Percentiles rank a stretch among this genome's conserved stretches.
phyloP scores from a whole-genome alignment of 2,888 invertebrate genomes.

The Yponomeuta plumbellus region DNA sequence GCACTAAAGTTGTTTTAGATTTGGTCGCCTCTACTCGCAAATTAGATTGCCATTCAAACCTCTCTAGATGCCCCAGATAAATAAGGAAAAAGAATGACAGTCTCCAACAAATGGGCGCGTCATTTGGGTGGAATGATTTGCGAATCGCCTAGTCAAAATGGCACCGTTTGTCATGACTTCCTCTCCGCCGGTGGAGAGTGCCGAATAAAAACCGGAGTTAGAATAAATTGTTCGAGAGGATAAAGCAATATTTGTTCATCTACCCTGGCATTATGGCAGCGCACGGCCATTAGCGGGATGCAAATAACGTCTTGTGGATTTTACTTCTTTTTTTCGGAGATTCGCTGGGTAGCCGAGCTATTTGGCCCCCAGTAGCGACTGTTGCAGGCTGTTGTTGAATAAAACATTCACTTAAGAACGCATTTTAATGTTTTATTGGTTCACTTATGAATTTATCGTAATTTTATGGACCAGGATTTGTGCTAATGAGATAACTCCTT shows the following conservation, averaged over 20 bases:
- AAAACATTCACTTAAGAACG: constrained; percentile 32
- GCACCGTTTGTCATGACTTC: constrained; percentile 56
- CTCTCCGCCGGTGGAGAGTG: constrained; percentile 61
- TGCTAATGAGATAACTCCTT: neutral
- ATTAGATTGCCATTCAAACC: neutral
- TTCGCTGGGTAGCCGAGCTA: constrained; percentile 46
- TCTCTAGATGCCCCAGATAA: neutral
- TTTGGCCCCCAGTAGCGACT: constrained; percentile 45
- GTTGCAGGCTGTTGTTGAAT: constrained; percentile 37
- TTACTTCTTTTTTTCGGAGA: constrained; percentile 71
- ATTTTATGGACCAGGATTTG: neutral
- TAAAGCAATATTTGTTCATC: constrained; percentile 76
- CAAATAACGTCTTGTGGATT: constrained; percentile 76
- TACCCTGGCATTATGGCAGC: constrained; percentile 72
- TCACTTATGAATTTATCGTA: neutral
- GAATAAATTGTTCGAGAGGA: constrained; percentile 74
- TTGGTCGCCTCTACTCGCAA: neutral
- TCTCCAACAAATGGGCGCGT: constrained; percentile 56
- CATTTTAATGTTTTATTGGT: neutral
- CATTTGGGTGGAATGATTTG: constrained; percentile 71
- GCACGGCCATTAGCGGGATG: constrained; percentile 71
- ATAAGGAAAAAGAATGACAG: constrained; percentile 25
- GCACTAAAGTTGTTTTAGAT: too few species aligned
- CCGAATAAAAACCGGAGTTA: constrained; percentile 65
- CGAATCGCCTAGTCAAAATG: constrained; percentile 70